Evolutionary conservation across 2,888 invertebrate species (phyloP).

Genomic region (Habroteleia sp.): DNA sequence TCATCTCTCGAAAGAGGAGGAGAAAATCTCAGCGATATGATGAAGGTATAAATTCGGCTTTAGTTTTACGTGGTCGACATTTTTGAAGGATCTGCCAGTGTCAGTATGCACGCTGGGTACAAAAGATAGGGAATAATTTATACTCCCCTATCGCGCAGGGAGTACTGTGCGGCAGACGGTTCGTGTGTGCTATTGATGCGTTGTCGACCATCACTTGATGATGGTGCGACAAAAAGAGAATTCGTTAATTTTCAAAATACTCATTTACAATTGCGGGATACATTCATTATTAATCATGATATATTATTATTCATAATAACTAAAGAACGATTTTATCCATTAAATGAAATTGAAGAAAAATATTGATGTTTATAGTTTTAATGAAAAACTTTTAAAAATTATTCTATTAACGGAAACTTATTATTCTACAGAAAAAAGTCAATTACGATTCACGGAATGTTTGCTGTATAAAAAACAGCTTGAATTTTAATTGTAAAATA

Average conservation of each 20-base stretch:
- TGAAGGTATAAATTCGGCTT: conserved; percentile 53
- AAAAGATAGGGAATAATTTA: conserved; percentile 80
- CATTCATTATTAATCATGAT: no score
- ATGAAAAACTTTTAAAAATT: no score
- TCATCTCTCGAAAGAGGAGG: conserved; percentile 9
- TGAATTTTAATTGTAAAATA: no score
- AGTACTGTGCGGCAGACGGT: conserved; percentile 53
- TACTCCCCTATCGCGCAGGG: conserved; percentile 63
- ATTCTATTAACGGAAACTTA: no score
- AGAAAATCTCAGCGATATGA: conserved; percentile 39
- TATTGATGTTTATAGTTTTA: no score
- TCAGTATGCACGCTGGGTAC: conserved; percentile 66
- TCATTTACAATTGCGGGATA: no score
- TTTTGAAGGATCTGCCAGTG: conserved; percentile 53
- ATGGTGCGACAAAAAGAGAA: conserved; percentile 42
- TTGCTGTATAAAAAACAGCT: no score
- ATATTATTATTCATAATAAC: no score
- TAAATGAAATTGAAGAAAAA: no score
- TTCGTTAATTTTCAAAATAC: conserved; percentile 47
- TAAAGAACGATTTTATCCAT: no score
- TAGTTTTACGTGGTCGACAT: conserved; percentile 53
- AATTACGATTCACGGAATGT: no score
- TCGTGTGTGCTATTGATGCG: conserved; percentile 46
- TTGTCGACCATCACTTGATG: conserved; percentile 31
- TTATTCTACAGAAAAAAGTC: no score